phyloP scores from a whole-genome alignment of 2,888 invertebrate species.

The Eristalis intricaria region DNA sequence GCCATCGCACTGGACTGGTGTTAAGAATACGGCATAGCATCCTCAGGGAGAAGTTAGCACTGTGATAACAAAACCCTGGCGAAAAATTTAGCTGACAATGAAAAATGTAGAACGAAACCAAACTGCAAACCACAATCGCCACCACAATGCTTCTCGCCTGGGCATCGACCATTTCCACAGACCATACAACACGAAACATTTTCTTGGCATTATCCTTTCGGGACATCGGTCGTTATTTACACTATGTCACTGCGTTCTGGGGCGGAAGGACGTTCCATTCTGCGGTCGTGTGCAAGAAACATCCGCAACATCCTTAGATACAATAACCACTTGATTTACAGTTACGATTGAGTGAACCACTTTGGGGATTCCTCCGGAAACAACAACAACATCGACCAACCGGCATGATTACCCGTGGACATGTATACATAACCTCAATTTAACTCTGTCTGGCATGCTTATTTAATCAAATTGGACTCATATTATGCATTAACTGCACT shows the following conservation, averaged over 20 bases:
- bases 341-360: constrained; percentile 2
- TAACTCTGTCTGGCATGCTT: not conserved
- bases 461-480: constrained; percentile 11
- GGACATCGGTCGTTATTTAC: constrained; percentile 41
- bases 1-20: not conserved
- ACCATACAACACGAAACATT: constrained; percentile 26
- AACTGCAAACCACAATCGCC: constrained; percentile 1
- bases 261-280: not conserved
- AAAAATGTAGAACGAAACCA: constrained; percentile 23
- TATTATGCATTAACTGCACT: not conserved
- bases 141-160: not conserved
- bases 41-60: not conserved
- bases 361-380: not conserved
- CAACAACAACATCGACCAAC: no score
- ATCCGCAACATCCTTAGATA: constrained; percentile 35
- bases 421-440: not conserved
- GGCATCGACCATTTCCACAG: not conserved
- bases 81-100: constrained; percentile 34
- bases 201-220: constrained; percentile 38
- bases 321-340: constrained; percentile 22
- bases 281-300: constrained; percentile 11
- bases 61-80: constrained; percentile 2
- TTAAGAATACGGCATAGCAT: constrained; percentile 11
- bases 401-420: no score
- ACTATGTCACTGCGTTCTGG: constrained; percentile 22